Conservation (phyloP, 2,888 invertebrate genomes). For the Balanococcus diminutus region DNA sequence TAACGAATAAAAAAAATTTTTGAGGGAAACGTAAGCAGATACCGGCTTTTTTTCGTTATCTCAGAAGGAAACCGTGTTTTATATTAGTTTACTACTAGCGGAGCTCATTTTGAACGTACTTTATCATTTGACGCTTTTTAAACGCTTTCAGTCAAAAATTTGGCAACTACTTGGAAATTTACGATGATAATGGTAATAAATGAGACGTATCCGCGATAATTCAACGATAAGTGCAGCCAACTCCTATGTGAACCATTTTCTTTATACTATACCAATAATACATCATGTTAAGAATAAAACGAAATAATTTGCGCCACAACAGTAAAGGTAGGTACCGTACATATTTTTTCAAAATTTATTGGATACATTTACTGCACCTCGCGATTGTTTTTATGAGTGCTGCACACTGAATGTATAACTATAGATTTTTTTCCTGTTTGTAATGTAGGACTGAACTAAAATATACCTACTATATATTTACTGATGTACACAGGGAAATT, state of each 20-base stretch:
- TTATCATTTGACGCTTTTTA: constrained; percentile 47
- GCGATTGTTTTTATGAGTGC: too few species aligned
- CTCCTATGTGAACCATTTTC: constrained; percentile 42
- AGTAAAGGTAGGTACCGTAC: not conserved
- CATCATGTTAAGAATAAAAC: constrained; percentile 16
- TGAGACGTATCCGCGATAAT: constrained; percentile 53
- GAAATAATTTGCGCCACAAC: constrained; percentile 4
- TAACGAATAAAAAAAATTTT: constrained; percentile 50
- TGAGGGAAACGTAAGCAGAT: constrained; percentile 42
- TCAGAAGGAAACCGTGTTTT: constrained; percentile 52
- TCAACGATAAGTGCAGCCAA: constrained; percentile 11
- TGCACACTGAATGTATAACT: too few species aligned
- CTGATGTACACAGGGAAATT: too few species aligned
- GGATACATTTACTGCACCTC: too few species aligned
- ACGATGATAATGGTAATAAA: constrained; percentile 52
- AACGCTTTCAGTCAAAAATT: constrained; percentile 53
- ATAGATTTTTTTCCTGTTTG: too few species aligned
- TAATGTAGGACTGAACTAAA: too few species aligned
- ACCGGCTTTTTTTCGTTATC: constrained; percentile 48
- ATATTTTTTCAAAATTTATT: not conserved
- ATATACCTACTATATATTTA: too few species aligned
- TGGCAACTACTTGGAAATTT: constrained; percentile 53
- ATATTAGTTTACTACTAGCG: constrained; percentile 53
- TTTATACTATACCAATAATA: constrained; percentile 19
- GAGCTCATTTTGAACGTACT: constrained; percentile 52